Conservation (phyloP, 2,888 invertebrate genomes). For the Xestobium rufovillosum region DNA sequence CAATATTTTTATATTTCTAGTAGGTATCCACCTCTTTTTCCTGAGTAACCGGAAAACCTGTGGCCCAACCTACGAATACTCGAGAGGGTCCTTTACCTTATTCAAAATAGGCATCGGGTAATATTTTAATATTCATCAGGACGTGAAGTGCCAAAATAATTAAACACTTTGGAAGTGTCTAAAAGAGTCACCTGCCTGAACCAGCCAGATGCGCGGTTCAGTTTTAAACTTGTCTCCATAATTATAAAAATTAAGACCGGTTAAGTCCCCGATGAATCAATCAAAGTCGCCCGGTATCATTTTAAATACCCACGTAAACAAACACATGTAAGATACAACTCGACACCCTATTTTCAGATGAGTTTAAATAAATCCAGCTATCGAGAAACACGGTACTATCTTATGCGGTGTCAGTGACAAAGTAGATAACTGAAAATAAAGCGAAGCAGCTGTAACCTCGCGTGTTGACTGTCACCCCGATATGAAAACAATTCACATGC, state of each 20-base stretch:
- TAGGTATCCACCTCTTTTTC: no score
- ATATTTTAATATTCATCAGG: no score
- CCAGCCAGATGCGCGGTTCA: no score
- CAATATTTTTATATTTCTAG: no score
- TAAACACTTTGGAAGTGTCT: no score
- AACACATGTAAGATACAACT: constrained; percentile 41
- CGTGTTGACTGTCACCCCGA: constrained; percentile 35
- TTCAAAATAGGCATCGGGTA: no score
- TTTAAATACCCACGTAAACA: constrained; percentile 38
- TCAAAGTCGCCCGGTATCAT: constrained; percentile 36
- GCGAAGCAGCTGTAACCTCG: constrained; percentile 35
- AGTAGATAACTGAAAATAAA: constrained; percentile 40
- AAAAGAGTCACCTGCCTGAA: no score
- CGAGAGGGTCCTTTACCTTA: no score
- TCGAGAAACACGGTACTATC: constrained; percentile 35
- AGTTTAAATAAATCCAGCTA: constrained; percentile 36
- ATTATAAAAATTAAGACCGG: constrained; percentile 29
- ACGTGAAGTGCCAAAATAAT: no score
- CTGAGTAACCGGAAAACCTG: no score
- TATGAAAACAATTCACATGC: constrained; percentile 33
- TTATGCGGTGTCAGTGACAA: constrained; percentile 37
- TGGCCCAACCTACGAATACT: no score
- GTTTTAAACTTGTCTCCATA: no score
- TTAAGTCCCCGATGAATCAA: constrained; percentile 36
- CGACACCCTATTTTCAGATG: constrained; percentile 40